Percentiles rank a stretch among this genome's conserved stretches.
These are phyloP conservation scores for Branchinecta lindahli DNA, from an alignment of 1,140 invertebrate genomes.

Conservation along the genomic window DNA sequence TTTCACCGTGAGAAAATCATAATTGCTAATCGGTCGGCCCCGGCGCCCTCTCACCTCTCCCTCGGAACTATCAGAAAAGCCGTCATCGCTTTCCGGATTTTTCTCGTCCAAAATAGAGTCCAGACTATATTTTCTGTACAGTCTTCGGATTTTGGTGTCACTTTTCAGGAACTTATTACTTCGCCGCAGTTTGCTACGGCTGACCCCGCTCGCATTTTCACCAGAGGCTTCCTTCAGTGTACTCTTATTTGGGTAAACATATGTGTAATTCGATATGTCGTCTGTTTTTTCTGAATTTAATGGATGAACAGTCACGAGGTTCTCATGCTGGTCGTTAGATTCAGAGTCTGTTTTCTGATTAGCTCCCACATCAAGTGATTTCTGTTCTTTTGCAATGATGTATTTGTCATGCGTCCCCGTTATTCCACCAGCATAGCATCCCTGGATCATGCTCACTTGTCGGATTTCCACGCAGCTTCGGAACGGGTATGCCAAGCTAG, in stretches of 20 bases:
- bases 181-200: background rate
- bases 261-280: slow-evolving; percentile 1
- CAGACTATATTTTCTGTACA: background rate
- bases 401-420: no score
- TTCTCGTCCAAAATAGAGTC: background rate
- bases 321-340: background rate
- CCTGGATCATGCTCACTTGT: background rate
- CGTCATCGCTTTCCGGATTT: background rate
- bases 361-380: background rate
- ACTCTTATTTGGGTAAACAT: background rate
- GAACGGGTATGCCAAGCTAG: background rate
- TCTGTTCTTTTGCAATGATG: no score
- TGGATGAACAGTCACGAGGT: background rate
- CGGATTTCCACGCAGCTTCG: background rate
- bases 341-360: background rate
- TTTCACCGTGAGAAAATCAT: slow-evolving; percentile 5
- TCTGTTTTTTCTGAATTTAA: background rate
- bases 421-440: no score
- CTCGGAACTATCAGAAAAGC: background rate
- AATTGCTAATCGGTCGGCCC: background rate
- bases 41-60: background rate
- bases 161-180: background rate
- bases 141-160: background rate
- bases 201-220: background rate
- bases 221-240: background rate